Percentiles rank a stretch among this genome's conserved stretches.
These are phyloP conservation scores for Crepidodera aurea DNA, from an alignment of 2,888 invertebrate genomes.

Conservation along the genomic window DNA sequence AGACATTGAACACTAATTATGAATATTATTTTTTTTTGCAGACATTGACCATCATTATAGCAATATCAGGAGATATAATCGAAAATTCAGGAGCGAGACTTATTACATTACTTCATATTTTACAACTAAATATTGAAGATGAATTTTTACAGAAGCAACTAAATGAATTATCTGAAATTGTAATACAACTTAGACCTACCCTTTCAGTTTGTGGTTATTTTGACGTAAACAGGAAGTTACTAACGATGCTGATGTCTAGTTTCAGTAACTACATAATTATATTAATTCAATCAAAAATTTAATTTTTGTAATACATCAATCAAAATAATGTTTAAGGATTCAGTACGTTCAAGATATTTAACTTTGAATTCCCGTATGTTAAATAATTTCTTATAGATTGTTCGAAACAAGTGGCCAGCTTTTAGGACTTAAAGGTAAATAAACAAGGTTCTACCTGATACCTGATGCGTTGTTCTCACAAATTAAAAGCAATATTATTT, in stretches of 20 bases:
- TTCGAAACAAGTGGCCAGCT: too few species aligned
- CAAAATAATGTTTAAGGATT: too few species aligned
- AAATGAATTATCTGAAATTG: background rate
- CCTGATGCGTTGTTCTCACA: too few species aligned
- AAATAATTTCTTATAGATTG: too few species aligned
- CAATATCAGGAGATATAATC: slow-evolving; percentile 2
- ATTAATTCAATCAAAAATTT: background rate
- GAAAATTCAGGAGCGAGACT: background rate
- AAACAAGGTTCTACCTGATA: too few species aligned
- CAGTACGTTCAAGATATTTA: too few species aligned
- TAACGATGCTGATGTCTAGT: slow-evolving; percentile 1
- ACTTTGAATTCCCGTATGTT: too few species aligned
- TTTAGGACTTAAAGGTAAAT: too few species aligned
- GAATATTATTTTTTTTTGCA: background rate
- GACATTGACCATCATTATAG: slow-evolving; percentile 3
- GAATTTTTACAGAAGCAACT: slow-evolving; percentile 5
- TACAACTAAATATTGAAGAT: background rate
- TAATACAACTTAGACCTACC: background rate
- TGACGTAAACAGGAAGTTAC: slow-evolving; percentile 1
- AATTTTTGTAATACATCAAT: too few species aligned
- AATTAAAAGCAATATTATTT: too few species aligned
- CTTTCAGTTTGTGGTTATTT: slow-evolving; percentile 3
- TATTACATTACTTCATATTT: background rate
- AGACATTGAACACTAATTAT: too few species aligned
- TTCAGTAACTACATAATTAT: slow-evolving; percentile 3